Evolutionary conservation across 2,113 vertebrate species (phyloP), one percentile per base, ranked within the genome.

Genomic region (Hippocampus barbouri): DNA sequence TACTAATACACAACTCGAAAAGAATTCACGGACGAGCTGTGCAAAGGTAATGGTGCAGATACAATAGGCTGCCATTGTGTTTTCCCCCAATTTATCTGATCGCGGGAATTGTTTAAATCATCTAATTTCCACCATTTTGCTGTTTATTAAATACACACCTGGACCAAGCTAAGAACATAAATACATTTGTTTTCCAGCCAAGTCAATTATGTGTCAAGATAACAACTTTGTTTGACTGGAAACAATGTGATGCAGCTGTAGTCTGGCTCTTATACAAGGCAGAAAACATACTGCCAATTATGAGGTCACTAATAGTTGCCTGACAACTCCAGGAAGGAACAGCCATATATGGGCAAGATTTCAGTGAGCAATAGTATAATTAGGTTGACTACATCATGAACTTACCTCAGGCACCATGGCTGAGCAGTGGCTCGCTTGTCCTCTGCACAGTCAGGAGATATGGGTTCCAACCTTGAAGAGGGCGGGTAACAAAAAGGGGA

Each of bases 1-100:
- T 84, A 83, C 86, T 77, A 84, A 83, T 68, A 84, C 80, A 79
- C 74, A 83, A 72, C 78, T 86, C 80, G 71, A 71, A 85, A 79
- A 76, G 65, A 77, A 72, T 69, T 61, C 61, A 79, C 64, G 57
- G 71, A 83, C 78, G 73, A 79, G 72, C 80, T 78, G 79, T 80
- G 81, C 67, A 71, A 75, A 78, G 72, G 75, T 74, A 85, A 84
- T 82, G 79, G 71, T 25, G 54, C 68, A 56, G 74, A 71, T 69
- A 89, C 80, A 87, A 83, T 70, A 75, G 74, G 75, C 72, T 71
- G 69, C 69, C 77, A 84, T 87, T 87, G 82, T 87, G 57, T 84
- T 79, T 63, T 8, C 51, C 72, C 78, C 41, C 54, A 63, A 62
- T 74, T 66, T 71, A 73, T 76, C 34, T 57, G 66, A 75, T 70